phyloP scores from a whole-genome alignment of 2,888 invertebrate genomes.

The Rotaria sp. region DNA sequence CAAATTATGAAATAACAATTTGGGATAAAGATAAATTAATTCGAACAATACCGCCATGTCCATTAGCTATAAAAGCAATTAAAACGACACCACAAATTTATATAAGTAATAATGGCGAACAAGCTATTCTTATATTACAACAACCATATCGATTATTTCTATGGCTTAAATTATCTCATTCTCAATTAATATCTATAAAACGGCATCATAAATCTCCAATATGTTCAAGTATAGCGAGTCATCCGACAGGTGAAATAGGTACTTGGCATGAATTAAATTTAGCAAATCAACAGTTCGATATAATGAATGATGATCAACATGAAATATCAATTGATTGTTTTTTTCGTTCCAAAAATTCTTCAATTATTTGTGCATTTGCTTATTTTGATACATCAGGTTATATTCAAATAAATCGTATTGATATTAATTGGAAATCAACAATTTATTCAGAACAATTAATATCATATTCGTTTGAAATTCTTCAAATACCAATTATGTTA shows the following conservation, averaged over 20 bases:
- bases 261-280: not conserved
- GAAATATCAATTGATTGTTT: not conserved
- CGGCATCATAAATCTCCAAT: not conserved
- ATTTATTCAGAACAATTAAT: not conserved
- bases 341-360: not conserved
- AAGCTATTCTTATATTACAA: not conserved
- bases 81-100: not conserved
- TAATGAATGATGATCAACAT: not conserved
- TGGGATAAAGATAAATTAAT: conserved; percentile 1
- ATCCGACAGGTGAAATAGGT: not conserved
- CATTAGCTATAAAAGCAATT: not conserved
- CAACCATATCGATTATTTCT: conserved; percentile 4
- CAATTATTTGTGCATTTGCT: not conserved
- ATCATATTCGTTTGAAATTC: not conserved
- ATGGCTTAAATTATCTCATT: not conserved
- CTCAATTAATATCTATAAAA: too few species aligned
- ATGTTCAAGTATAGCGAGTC: not conserved
- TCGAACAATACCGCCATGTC: not conserved
- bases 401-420: not conserved
- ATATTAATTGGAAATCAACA: conserved; percentile 24
- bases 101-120: conserved; percentile 19
- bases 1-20: not conserved
- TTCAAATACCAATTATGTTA: not conserved
- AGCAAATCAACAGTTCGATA: not conserved
- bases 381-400: not conserved